Conservation (phyloP, 2,113 vertebrate species). For the Aspiorhynchus laticeps region DNA sequence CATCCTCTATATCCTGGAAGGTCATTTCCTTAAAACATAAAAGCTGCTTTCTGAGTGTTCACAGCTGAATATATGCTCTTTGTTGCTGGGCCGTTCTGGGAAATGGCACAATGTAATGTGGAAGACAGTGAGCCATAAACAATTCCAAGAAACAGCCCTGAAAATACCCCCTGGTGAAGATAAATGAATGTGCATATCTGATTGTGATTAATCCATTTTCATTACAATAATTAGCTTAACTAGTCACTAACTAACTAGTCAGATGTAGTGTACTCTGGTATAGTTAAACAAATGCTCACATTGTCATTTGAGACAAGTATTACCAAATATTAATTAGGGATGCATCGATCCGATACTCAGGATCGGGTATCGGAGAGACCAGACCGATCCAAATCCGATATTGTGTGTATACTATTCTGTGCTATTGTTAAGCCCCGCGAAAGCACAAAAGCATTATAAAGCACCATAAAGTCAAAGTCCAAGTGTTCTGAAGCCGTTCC, state of each 20-base stretch:
- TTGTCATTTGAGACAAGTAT: too few relatives aligned
- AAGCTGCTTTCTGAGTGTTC: not conserved
- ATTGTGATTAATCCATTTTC: constrained; percentile 1
- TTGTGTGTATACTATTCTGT: too few relatives aligned
- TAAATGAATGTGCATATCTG: not conserved
- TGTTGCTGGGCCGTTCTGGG: constrained; percentile 7
- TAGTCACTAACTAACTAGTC: not conserved
- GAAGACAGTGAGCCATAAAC: constrained; percentile 11
- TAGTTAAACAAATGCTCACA: too few relatives aligned
- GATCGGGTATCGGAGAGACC: too few relatives aligned
- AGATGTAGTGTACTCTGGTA: not conserved
- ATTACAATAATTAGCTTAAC: not conserved
- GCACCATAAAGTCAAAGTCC: too few relatives aligned
- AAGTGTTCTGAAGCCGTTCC: too few relatives aligned
- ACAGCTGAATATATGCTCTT: constrained; percentile 4
- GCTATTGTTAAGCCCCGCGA: too few relatives aligned
- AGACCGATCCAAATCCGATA: too few relatives aligned
- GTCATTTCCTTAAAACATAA: constrained; percentile 23
- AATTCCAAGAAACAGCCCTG: not conserved
- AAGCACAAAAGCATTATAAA: too few relatives aligned
- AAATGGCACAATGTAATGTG: constrained; percentile 9
- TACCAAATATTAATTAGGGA: too few relatives aligned
- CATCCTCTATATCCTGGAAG: not conserved
- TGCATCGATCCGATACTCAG: too few relatives aligned
- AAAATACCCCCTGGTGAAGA: not conserved